A percentile compares a stretch with the other conserved stretches of the same genome.
phyloP scores from a whole-genome alignment of 2,113 vertebrate species.

The Sinocyclocheilus rhinocerous region DNA sequence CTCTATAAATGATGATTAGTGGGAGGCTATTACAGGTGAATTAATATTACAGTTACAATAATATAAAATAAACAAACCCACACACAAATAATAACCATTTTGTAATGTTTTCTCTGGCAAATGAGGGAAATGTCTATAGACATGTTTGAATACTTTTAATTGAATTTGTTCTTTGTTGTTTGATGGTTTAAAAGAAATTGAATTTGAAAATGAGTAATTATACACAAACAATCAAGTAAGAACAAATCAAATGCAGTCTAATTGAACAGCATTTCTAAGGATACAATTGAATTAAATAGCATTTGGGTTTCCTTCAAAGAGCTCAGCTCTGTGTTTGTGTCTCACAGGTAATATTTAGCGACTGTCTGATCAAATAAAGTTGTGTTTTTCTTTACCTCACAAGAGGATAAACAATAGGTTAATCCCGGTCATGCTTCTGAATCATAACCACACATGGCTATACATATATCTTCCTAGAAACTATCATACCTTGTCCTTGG shows the following conservation, averaged over 20 bases:
- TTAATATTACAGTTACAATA: background rate
- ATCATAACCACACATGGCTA: background rate
- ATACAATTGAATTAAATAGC: background rate
- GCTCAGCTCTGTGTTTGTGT: background rate
- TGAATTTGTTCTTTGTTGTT: background rate
- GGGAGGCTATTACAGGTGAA: background rate
- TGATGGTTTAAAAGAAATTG: background rate
- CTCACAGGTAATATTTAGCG: background rate
- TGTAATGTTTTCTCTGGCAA: background rate
- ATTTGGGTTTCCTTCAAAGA: background rate
- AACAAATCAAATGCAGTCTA: background rate
- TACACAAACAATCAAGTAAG: background rate
- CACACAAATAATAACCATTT: background rate
- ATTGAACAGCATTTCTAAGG: background rate
- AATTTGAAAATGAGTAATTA: background rate
- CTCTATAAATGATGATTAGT: background rate
- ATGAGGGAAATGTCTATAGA: background rate
- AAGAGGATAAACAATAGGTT: background rate
- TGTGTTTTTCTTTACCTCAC: background rate
- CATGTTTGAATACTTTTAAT: background rate
- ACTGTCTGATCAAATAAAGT: background rate
- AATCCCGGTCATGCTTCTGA: background rate
- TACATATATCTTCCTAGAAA: no score
- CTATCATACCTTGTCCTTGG: no score
- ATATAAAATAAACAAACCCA: conserved; percentile 10